phyloP scores from a whole-genome alignment of 2,888 invertebrate genomes.

The Cremastinae sp. region DNA sequence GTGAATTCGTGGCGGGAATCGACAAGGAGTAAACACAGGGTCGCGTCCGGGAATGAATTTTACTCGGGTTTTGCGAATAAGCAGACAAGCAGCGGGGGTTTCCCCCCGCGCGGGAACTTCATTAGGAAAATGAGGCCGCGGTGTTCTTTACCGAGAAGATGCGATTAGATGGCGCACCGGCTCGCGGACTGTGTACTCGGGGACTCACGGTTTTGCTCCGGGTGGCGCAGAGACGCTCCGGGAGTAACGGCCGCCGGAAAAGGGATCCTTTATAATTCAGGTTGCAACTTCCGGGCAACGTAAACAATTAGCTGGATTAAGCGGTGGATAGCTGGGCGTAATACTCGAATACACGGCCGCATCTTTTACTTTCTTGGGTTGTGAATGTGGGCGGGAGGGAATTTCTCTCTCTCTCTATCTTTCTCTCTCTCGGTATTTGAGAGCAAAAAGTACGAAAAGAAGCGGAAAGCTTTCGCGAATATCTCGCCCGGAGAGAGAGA shows the following conservation, averaged over 20 bases:
- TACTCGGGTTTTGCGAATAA: background rate
- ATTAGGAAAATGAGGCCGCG: constrained; percentile 74
- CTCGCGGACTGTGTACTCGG: background rate
- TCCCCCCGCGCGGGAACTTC: constrained; percentile 67
- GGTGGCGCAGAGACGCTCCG: constrained; percentile 33
- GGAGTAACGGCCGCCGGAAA: constrained; percentile 43
- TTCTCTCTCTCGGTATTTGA: background rate
- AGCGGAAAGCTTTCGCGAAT: constrained; percentile 38
- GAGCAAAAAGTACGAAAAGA: constrained; percentile 55
- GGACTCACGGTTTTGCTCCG: background rate
- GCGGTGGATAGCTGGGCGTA: constrained; percentile 57
- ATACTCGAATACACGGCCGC: constrained; percentile 4
- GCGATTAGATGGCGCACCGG: constrained; percentile 67
- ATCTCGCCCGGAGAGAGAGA: constrained; percentile 33
- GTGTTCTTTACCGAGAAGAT: constrained; percentile 71
- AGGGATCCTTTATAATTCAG: constrained; percentile 74
- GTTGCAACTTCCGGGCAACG: constrained; percentile 75
- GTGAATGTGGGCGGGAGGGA: constrained; percentile 1
- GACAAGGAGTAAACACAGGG: background rate
- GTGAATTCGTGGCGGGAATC: background rate
- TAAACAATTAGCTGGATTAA: constrained; percentile 79
- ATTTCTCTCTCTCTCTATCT: constrained; percentile 12
- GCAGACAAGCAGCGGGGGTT: constrained; percentile 5
- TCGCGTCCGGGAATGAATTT: background rate
- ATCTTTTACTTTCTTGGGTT: background rate